Conservation (phyloP, 2,888 invertebrate species). For the Anorthoa munda region DNA sequence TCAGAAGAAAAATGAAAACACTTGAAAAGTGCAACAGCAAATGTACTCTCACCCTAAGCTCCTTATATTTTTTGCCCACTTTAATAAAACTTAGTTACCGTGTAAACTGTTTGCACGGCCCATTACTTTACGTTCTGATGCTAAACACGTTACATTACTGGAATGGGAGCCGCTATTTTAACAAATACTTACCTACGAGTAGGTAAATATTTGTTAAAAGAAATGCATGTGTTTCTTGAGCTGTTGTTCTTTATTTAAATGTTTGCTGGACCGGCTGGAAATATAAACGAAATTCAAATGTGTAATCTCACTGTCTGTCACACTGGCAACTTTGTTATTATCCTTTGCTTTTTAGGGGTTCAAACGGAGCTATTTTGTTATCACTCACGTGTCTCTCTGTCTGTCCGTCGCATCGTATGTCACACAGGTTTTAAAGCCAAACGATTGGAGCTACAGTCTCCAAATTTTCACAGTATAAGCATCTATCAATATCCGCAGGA, state of each 20-base stretch:
- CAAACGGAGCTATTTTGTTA: no score
- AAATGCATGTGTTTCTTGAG: constrained; percentile 7
- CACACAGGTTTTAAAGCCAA: no score
- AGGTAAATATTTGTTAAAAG: constrained; percentile 13
- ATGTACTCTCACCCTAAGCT: constrained; percentile 7
- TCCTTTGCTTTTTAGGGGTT: no score
- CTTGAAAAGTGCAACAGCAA: background rate
- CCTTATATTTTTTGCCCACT: constrained; percentile 21
- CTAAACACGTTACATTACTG: constrained; percentile 43
- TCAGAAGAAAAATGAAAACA: background rate
- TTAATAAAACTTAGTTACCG: constrained; percentile 47
- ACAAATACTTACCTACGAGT: no score
- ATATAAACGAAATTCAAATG: no score
- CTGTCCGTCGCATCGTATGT: no score
- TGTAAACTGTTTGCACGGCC: constrained; percentile 25
- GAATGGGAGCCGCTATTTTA: no score
- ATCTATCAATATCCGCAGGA: no score
- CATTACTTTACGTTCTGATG: constrained; percentile 40
- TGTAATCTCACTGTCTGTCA: background rate
- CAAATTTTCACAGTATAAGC: no score
- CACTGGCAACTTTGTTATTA: background rate
- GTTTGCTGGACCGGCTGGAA: background rate
- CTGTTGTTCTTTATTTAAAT: background rate
- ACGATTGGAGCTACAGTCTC: no score
- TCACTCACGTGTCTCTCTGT: no score